Evolutionary conservation across 1,140 invertebrate species (phyloP).

Genomic region (Pararge aegeria): DNA sequence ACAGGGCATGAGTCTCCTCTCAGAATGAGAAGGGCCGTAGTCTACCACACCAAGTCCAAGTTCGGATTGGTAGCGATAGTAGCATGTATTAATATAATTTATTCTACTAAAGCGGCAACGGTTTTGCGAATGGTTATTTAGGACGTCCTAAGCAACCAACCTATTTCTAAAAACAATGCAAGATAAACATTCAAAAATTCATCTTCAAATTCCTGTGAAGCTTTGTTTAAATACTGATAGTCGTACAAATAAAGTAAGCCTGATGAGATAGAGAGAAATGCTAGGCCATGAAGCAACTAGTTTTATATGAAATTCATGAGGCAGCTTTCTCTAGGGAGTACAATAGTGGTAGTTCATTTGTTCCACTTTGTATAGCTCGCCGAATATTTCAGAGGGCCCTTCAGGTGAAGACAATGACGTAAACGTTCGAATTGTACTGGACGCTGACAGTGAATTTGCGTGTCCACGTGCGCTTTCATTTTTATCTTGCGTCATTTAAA

Average conservation of each 20-base stretch:
- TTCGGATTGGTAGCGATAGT: no score
- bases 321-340: background rate
- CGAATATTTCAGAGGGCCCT: constrained; percentile 1
- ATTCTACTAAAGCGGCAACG: no score
- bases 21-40: no score
- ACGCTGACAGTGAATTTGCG: background rate
- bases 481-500: no score
- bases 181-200: no score
- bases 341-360: background rate
- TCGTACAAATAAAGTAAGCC: background rate
- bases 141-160: no score
- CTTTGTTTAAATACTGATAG: background rate
- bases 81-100: no score
- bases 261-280: background rate
- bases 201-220: no score
- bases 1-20: no score
- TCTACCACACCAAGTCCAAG: no score
- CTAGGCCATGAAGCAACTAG: background rate
- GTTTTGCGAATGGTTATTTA: no score
- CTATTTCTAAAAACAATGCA: no score
- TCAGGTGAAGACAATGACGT: background rate
- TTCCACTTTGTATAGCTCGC: background rate
- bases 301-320: background rate
- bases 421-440: background rate
- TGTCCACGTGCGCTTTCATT: background rate